Percentiles rank a stretch among this genome's conserved stretches.
Evolutionary conservation across 1,140 invertebrate species (phyloP).

Genomic region (Drepana arcuata): DNA sequence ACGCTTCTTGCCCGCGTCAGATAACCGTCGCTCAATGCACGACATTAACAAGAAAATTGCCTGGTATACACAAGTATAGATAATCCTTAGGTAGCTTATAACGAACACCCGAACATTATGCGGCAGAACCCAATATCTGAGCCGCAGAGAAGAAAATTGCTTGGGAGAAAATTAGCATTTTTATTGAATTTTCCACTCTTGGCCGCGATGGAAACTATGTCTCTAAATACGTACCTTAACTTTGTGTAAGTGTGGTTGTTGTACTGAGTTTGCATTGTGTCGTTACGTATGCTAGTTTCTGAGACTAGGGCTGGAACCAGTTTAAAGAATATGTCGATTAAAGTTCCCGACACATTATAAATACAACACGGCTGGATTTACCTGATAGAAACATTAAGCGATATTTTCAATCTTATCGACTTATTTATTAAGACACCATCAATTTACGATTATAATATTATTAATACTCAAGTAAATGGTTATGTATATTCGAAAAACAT

Average conservation of each 20-base stretch:
- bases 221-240: conserved; percentile 56
- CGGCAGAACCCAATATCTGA: conserved; percentile 45
- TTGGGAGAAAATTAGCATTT: conserved; percentile 63
- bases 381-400: too few species aligned
- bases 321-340: too few species aligned
- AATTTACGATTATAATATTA: conserved; percentile 7
- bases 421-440: background rate
- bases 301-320: too few species aligned
- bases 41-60: conserved; percentile 32
- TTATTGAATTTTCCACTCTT: conserved; percentile 66
- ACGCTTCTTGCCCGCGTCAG: conserved; percentile 25
- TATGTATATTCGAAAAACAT: too few species aligned
- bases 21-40: conserved; percentile 31
- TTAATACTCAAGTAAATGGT: too few species aligned
- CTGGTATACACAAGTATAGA: conserved; percentile 9
- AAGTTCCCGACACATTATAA: too few species aligned
- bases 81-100: conserved; percentile 28
- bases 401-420: too few species aligned
- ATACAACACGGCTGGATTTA: too few species aligned
- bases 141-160: conserved; percentile 52
- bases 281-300: too few species aligned
- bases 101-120: conserved; percentile 35
- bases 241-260: conserved; percentile 34
- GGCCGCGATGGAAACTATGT: conserved; percentile 55
- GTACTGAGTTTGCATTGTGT: too few species aligned